Evolutionary conservation across 2,797 vertebrate genomes (phyloP).

Genomic region (Thalassophryne amazonica): DNA sequence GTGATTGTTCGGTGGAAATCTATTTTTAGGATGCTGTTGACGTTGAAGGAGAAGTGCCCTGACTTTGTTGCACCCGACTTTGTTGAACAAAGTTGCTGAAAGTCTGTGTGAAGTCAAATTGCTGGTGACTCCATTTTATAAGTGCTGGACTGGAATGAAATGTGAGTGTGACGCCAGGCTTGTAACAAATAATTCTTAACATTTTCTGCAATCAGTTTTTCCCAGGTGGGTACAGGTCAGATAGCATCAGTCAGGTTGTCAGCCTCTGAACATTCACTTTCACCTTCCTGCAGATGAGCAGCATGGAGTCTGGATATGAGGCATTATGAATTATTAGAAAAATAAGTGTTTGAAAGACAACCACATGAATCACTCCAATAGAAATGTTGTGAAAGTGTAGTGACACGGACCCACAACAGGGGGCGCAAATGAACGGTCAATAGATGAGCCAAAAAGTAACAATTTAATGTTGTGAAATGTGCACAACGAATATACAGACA

Average conservation of each 20-base stretch:
- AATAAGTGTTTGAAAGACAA: too few relatives aligned
- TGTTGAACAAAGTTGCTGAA: conserved; percentile 12
- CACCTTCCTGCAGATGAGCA: background rate
- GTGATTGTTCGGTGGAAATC: conserved; percentile 58
- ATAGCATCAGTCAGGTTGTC: conserved; percentile 11
- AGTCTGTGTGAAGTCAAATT: conserved; percentile 1
- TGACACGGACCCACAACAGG: too few relatives aligned
- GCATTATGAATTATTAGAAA: too few relatives aligned
- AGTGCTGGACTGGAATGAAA: background rate
- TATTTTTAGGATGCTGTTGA: conserved; percentile 56
- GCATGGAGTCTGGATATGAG: background rate
- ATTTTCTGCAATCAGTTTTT: conserved; percentile 1
- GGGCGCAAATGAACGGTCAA: too few relatives aligned
- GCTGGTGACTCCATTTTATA: background rate
- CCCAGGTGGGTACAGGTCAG: conserved; percentile 1
- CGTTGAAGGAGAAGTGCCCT: conserved; percentile 31
- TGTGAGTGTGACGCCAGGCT: background rate
- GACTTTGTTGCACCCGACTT: background rate
- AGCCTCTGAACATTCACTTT: background rate
- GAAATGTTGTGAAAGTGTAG: too few relatives aligned
- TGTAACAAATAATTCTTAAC: conserved; percentile 1
- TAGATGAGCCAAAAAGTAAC: too few relatives aligned
- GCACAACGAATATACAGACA: too few relatives aligned
- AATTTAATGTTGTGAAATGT: too few relatives aligned
- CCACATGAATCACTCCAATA: too few relatives aligned